Base-by-base conservation (phyloP, 2,888 invertebrate species). In the Leptopterna dolabrata region DNA sequence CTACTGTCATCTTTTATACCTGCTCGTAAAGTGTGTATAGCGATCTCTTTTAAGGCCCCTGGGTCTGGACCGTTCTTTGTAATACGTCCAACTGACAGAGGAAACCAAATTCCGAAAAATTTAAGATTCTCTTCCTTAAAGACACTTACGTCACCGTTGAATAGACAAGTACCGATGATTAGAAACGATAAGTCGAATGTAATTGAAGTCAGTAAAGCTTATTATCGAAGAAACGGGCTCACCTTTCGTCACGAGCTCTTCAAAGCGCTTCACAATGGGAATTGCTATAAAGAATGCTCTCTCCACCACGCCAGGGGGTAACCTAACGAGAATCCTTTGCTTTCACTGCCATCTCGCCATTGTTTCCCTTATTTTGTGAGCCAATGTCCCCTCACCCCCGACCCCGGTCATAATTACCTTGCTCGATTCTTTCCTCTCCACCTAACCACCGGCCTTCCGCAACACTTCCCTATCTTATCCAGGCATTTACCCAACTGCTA, bases 271-370 rank as follows among this genome's bases (percentile, higher is more conserved):
- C 70, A 83, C 83, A 83, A 83, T 83, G 70, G 83, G 55, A 83
- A 83, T 83, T 70, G 70, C 83, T 83, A 83, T 63, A 70, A 83
- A 83, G 83, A 83, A 70, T 83, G 41, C 83, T 78, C 78, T 78
- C 83, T 81, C 81, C 55, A 30, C 55, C 55, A n/a, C n/a, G n/a
- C n/a, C n/a, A n/a, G 16, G 55, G 55, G 55, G 55, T 55, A 55
- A 45, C 24, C n/a, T 82, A 82, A 83, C 83, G 83, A 83, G 83
- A 83, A 78, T 78, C 78, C 78, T 45, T 78, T 24, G 78, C 78
- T 78, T 78, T 78, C 78, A 78, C 78, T 78, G 78, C 78, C 78
- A 78, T 78, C 78, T 78, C 14, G 19, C 78, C 78, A 78, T 78
- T 78, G 78, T 78, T 78, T 78, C 45, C 78, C 78, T 78, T 45